Conservation (phyloP, 2,113 vertebrate species). For the Pandion haliaetus region DNA sequence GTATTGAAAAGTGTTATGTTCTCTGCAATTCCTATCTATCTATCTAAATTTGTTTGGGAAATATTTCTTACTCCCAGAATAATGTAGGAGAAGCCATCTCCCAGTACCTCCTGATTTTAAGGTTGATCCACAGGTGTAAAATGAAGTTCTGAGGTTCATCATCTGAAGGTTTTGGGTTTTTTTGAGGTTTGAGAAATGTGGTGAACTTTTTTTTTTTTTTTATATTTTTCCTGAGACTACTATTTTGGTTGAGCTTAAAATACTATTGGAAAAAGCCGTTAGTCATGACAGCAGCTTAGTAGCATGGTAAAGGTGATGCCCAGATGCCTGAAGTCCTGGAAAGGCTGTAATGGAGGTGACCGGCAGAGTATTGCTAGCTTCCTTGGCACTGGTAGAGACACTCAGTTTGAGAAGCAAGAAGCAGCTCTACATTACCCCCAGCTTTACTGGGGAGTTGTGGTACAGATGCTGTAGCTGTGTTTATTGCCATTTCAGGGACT, state of each 20-base stretch:
- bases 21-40: not conserved
- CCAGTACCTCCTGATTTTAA: not conserved
- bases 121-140: not conserved
- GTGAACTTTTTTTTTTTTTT: not conserved
- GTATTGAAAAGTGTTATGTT: not conserved
- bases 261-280: not conserved
- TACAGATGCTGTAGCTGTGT: accelerated
- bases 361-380: not conserved
- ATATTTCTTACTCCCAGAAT: not conserved
- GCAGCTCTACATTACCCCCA: not conserved
- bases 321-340: not conserved
- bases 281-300: not conserved
- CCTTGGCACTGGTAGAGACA: not conserved
- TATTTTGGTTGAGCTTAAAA: not conserved
- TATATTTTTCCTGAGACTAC: not conserved
- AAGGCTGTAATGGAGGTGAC: not conserved
- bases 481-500: not conserved
- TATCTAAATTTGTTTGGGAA: not conserved
- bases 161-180: not conserved
- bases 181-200: not conserved
- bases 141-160: not conserved
- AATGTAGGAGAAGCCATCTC: not conserved
- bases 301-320: not conserved
- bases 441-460: not conserved
- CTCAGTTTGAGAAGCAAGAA: not conserved